Conservation (phyloP, 2,888 invertebrate species). For the Troides aeacus region DNA sequence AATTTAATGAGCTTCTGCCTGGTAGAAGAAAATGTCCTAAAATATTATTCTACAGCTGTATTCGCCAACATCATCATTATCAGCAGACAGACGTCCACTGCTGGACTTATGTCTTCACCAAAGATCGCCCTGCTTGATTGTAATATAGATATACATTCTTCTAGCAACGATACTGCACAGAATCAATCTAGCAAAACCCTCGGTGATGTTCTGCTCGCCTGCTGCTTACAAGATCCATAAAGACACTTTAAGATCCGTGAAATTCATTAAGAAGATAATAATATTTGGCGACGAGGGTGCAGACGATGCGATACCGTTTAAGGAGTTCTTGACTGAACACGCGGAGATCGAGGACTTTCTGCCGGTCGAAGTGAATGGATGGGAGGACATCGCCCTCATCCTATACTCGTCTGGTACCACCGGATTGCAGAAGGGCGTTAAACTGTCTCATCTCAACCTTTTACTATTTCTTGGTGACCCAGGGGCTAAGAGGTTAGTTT, state of each 20-base stretch:
- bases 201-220: slow-evolving; percentile 41
- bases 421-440: slow-evolving; percentile 45
- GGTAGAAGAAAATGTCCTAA: too few species aligned
- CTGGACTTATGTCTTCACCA: too few species aligned
- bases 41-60: too few species aligned
- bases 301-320: slow-evolving; percentile 32
- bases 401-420: slow-evolving; percentile 47
- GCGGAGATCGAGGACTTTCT: slow-evolving; percentile 34
- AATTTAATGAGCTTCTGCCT: too few species aligned
- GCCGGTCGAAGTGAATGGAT: slow-evolving; percentile 38
- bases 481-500: slow-evolving; percentile 1
- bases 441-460: slow-evolving; percentile 40
- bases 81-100: too few species aligned
- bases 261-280: slow-evolving; percentile 32
- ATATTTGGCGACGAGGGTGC: slow-evolving; percentile 33
- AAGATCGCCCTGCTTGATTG: too few species aligned
- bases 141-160: neutral
- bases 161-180: slow-evolving; percentile 40
- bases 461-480: slow-evolving; percentile 27
- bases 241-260: slow-evolving; percentile 22
- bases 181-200: slow-evolving; percentile 38
- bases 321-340: slow-evolving; percentile 35
- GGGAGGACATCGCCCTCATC: slow-evolving; percentile 37
- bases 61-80: too few species aligned
- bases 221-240: slow-evolving; percentile 34